Conservation (phyloP, 2,113 vertebrate species). For the Chaetorhynchus papuensis region DNA sequence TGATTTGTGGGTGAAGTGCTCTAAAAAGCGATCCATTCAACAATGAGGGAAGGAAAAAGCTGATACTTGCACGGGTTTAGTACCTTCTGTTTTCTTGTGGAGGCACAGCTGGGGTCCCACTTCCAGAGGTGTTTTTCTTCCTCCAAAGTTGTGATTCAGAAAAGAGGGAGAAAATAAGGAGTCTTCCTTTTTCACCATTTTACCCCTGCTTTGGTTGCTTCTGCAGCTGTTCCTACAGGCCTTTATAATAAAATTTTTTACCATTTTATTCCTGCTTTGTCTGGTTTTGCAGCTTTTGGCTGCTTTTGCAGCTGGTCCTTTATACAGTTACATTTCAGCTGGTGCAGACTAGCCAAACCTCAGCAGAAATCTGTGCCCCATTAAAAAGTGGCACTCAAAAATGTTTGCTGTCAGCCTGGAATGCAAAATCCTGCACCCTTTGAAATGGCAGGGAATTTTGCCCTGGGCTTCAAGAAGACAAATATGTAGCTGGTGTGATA, state of each 20-base stretch:
- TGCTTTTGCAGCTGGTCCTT: background rate
- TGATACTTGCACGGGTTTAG: background rate
- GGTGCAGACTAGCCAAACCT: background rate
- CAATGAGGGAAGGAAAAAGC: background rate
- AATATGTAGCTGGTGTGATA: background rate
- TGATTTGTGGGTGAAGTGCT: background rate
- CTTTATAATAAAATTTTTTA: background rate
- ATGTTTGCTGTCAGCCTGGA: background rate
- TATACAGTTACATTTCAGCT: background rate
- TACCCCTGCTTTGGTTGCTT: background rate
- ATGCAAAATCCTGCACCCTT: background rate
- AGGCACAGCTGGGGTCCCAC: background rate
- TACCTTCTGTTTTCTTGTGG: background rate
- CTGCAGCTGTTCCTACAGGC: background rate
- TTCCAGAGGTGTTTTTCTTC: background rate
- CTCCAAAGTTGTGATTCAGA: background rate
- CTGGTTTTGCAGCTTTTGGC: slow-evolving; percentile 16
- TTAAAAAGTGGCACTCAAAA: slow-evolving; percentile 18
- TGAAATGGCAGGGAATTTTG: background rate
- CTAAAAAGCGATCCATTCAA: background rate
- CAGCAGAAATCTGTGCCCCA: slow-evolving; percentile 31
- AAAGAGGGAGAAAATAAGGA: background rate
- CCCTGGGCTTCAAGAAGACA: background rate
- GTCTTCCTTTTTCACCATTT: background rate
- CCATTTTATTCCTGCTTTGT: background rate